phyloP scores from a whole-genome alignment of 2,888 invertebrate species.

The Sesia apiformis region DNA sequence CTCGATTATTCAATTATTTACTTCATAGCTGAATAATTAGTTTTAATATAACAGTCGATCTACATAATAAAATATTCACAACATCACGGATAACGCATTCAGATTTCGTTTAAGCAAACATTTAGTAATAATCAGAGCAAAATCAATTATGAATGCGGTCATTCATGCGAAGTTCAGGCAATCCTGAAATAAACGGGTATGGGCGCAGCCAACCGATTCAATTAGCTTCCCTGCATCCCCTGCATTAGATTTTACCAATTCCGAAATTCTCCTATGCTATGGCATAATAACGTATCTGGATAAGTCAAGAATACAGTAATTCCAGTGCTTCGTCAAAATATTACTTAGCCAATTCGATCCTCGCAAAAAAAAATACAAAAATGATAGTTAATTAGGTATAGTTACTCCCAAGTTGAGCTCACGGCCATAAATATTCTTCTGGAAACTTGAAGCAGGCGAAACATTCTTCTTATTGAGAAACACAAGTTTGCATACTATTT shows the following conservation, averaged over 20 bases:
- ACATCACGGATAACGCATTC: conserved; percentile 10
- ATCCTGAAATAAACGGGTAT: conserved; percentile 2
- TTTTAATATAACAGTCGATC: background rate
- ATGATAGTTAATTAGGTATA: too few species aligned
- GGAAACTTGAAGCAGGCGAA: too few species aligned
- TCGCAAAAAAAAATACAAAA: too few species aligned
- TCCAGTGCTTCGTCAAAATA: too few species aligned
- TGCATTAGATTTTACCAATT: background rate
- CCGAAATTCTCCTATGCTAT: background rate
- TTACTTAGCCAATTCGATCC: too few species aligned
- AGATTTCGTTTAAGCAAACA: conserved; percentile 26
- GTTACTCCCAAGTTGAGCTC: too few species aligned
- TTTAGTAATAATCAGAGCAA: conserved; percentile 29
- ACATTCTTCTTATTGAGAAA: too few species aligned
- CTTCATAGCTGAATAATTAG: background rate
- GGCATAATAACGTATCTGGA: too few species aligned
- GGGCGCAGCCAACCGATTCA: conserved; percentile 18
- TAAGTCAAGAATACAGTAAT: too few species aligned
- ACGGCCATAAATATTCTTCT: too few species aligned
- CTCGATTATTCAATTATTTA: background rate
- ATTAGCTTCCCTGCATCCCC: conserved; percentile 13
- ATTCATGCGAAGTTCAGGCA: conserved; percentile 13
- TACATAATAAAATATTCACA: background rate
- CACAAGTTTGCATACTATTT: too few species aligned
- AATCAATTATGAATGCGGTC: conserved; percentile 40